Conservation (phyloP, 2,888 invertebrate species). For the Pristionchus exspectatus region DNA sequence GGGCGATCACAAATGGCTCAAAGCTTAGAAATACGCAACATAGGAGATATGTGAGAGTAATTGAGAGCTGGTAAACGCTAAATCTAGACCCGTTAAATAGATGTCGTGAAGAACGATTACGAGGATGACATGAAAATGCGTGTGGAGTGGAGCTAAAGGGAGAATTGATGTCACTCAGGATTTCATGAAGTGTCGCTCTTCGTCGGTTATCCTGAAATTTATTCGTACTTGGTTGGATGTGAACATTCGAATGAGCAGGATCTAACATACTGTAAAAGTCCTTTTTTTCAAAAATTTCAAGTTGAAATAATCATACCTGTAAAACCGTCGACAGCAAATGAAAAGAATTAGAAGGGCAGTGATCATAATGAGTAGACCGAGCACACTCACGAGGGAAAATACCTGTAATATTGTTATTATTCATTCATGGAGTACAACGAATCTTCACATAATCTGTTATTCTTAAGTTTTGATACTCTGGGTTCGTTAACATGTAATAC, state of each 20-base stretch:
- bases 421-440: too few relatives aligned
- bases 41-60: not conserved
- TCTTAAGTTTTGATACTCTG: too few relatives aligned
- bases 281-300: too few relatives aligned
- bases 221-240: too few relatives aligned
- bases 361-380: slow-evolving; percentile 57
- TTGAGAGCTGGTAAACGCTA: not conserved
- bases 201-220: not conserved
- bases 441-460: too few relatives aligned
- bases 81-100: not conserved
- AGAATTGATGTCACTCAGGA: not conserved
- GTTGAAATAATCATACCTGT: not conserved
- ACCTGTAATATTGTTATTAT: not conserved
- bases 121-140: slow-evolving; percentile 12
- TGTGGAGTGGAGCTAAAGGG: not conserved
- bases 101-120: slow-evolving; percentile 26
- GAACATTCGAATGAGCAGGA: too few relatives aligned
- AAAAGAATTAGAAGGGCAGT: slow-evolving; percentile 57
- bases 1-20: not conserved
- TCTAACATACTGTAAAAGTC: too few relatives aligned
- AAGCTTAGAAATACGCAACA: not conserved
- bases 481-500: too few relatives aligned
- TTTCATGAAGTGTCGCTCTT: slow-evolving; percentile 32
- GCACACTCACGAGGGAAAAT: slow-evolving; percentile 51
- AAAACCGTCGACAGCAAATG: slow-evolving; percentile 52